These are phyloP conservation scores for Lasioglossum figueresi DNA, from an alignment of 2,888 invertebrate genomes.

Conservation along the genomic window DNA sequence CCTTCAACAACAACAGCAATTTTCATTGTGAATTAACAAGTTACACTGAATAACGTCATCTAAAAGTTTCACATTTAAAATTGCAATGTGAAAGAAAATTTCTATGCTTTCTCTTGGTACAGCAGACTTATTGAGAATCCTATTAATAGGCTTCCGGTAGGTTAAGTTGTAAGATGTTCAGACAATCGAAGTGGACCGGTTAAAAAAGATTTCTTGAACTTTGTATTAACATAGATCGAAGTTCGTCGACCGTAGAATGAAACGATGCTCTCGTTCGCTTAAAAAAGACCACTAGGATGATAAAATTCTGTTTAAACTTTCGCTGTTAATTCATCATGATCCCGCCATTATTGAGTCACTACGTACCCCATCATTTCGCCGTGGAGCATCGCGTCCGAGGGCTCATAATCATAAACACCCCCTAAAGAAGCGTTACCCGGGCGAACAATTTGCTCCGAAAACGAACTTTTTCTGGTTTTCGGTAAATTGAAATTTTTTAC, in stretches of 20 bases:
- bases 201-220: background rate
- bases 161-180: no score
- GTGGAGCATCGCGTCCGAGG: background rate
- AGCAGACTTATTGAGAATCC: no score
- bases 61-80: no score
- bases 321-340: background rate
- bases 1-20: no score
- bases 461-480: constrained; percentile 24
- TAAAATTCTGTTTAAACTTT: background rate
- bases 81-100: no score
- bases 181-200: no score
- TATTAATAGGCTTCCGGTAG: no score
- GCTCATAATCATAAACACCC: constrained; percentile 25
- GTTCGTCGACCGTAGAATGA: background rate
- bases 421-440: background rate
- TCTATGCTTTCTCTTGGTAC: no score
- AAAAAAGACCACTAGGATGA: background rate
- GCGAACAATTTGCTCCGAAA: constrained; percentile 36
- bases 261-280: background rate
- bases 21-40: no score
- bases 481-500: constrained; percentile 56
- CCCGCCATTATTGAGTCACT: background rate
- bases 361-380: background rate
- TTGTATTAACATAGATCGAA: background rate
- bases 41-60: no score